Percentiles rank a stretch among this genome's conserved stretches.
phyloP scores from a whole-genome alignment of 1,140 invertebrate genomes.

The Drosophila repleta region DNA sequence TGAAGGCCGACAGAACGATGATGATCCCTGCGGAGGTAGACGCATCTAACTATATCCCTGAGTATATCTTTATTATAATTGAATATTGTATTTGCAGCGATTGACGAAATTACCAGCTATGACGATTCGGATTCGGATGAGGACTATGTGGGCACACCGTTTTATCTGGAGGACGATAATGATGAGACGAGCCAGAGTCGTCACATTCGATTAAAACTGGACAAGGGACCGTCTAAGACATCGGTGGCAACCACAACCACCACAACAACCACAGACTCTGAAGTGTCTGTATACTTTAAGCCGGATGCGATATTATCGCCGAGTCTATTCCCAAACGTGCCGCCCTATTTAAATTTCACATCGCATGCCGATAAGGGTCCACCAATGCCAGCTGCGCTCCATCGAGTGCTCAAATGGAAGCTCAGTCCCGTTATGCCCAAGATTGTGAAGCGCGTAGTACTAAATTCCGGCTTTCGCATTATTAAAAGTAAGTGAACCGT shows the following conservation, averaged over 20 bases:
- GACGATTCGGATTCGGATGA: conserved; percentile 79
- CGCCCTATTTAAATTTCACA: conserved; percentile 95
- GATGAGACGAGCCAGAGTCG: conserved; percentile 69
- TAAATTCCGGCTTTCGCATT: conserved; percentile 93
- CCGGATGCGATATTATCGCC: conserved; percentile 86
- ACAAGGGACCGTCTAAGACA: conserved; percentile 46
- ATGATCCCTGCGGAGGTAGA: conserved; percentile 74
- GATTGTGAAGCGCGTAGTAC: conserved; percentile 92
- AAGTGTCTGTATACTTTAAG: conserved; percentile 62
- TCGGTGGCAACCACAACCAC: conserved; percentile 55
- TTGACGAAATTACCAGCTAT: conserved; percentile 75
- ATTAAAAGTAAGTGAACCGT: conserved; percentile 88
- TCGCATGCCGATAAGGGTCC: conserved; percentile 88
- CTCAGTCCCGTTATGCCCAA: conserved; percentile 95
- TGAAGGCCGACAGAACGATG: conserved; percentile 53
- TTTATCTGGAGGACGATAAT: conserved; percentile 66
- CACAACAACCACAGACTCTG: conserved; percentile 55
- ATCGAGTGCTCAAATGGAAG: conserved; percentile 94
- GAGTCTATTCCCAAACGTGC: conserved; percentile 93
- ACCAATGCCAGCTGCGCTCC: conserved; percentile 87
- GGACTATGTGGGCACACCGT: conserved; percentile 72
- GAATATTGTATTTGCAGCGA: conserved; percentile 45
- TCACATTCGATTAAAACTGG: conserved; percentile 60
- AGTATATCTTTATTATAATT: conserved; percentile 1
- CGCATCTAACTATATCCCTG: neutral